Evolutionary conservation across 2,113 vertebrate species (phyloP), one percentile per base, ranked within the genome.

Genomic region (Todiramphus saurophagus): DNA sequence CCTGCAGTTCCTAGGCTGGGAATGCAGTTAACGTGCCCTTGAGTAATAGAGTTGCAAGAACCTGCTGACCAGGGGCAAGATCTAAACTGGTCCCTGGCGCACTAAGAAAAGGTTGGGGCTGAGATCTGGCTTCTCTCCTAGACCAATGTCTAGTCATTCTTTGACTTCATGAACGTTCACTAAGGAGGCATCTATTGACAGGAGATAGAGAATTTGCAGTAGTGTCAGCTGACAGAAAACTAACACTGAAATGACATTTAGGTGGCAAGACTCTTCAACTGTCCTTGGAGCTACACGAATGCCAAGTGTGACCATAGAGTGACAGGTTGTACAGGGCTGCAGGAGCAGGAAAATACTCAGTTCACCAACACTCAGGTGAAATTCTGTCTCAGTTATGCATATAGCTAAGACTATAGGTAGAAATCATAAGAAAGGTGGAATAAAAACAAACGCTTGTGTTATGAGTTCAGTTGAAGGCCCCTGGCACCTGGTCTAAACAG

Each of bases 281-380:
- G 3, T 3, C 4, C 25, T 85, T 16, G 31, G 66, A 88, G 77
- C 56, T 37, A 0, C 9, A 0, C 1, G 16, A 27, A 20, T 24
- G 39, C 21, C 20, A 83, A 67, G 68, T 6, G 1, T 10, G 27
- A 16, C 18, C 5, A 27, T 7, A 53, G 14, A 28, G 28, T 13
- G 41, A 68, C 10, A 44, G 39, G 24, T 39, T 58, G 15, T 2
- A 13, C 35, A 53, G 58, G 31, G 41, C 76, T 55, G 72, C 53
- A 79, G 7, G 82, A 43, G 30, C 0, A 2, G 50, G 44, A 30
- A 94, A 30, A 44, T 9, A 13, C 76, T 25, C 31, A 3, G 2
- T 15, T 79, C 44, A 5, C 43, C 25, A 18, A 14, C 63, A 43
- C 46, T n/a, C n/a, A 23, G 25, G 33, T 21, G 12, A 33, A 74